A percentile compares a stretch with the other conserved stretches of the same genome.
These are phyloP conservation scores for Cheilosia vulpina DNA, from an alignment of 2,888 invertebrate genomes.

Conservation along the genomic window DNA sequence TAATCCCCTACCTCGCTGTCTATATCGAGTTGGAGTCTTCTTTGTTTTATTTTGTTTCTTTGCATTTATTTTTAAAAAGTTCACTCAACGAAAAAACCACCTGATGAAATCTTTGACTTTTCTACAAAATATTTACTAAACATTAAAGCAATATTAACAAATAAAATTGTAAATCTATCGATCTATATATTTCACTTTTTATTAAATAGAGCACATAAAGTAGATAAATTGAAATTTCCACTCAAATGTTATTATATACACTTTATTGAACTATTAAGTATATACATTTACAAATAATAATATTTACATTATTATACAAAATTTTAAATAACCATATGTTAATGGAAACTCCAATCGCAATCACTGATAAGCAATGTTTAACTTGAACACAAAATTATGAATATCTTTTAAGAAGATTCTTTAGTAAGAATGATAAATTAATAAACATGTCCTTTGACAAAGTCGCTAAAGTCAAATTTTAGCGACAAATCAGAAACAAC, in stretches of 20 bases:
- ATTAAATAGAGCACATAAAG: slow-evolving; percentile 50
- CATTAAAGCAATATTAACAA: slow-evolving; percentile 53
- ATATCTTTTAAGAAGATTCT: no score
- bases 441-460: slow-evolving; percentile 67
- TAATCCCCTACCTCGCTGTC: no score
- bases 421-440: slow-evolving; percentile 4
- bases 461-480: slow-evolving; percentile 26
- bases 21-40: no score
- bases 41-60: background rate
- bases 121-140: slow-evolving; percentile 24
- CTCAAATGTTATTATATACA: slow-evolving; percentile 44
- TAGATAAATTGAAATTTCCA: slow-evolving; percentile 57
- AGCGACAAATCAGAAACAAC: slow-evolving; percentile 12
- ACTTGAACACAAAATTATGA: slow-evolving; percentile 9
- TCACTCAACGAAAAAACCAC: slow-evolving; percentile 66
- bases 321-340: background rate
- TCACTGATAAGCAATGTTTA: slow-evolving; percentile 54
- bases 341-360: slow-evolving; percentile 36
- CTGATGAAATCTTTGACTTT: slow-evolving; percentile 60
- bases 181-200: slow-evolving; percentile 56
- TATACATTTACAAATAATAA: slow-evolving; percentile 34
- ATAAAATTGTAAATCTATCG: slow-evolving; percentile 36
- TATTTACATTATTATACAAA: slow-evolving; percentile 33
- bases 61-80: background rate
- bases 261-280: slow-evolving; percentile 7